Evolutionary conservation across 2,113 vertebrate genomes (phyloP).

Genomic region (Myocastor coypus): DNA sequence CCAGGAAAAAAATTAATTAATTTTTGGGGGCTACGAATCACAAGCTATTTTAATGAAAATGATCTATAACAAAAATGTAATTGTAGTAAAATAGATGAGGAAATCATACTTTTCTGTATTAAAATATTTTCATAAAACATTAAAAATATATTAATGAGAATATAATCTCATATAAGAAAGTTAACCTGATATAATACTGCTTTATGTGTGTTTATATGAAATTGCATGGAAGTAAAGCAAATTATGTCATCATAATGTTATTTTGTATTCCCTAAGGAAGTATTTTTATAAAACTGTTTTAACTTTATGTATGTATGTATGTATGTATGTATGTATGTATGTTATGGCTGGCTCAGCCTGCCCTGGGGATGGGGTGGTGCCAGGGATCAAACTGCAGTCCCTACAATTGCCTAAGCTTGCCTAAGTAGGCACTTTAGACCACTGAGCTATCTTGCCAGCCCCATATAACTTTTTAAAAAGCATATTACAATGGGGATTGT

Average conservation of each 20-base stretch:
- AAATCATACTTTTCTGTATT: constrained; percentile 48
- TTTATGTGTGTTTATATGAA: constrained; percentile 63
- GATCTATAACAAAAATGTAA: constrained; percentile 66
- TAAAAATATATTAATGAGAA: constrained; percentile 70
- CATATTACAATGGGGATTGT: neutral
- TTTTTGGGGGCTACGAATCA: constrained; percentile 56
- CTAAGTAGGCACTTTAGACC: too few relatives aligned
- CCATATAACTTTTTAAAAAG: too few relatives aligned
- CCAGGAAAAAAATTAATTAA: constrained; percentile 17
- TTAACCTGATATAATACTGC: constrained; percentile 70
- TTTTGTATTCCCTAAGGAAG: constrained; percentile 65
- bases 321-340: too few relatives aligned
- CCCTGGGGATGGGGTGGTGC: too few relatives aligned
- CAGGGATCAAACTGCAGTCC: too few relatives aligned
- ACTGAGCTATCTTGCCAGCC: too few relatives aligned
- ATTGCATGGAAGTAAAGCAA: constrained; percentile 62
- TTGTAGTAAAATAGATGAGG: constrained; percentile 64
- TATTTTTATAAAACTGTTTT: constrained; percentile 59
- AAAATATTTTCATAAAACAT: constrained; percentile 75
- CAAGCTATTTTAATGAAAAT: constrained; percentile 77
- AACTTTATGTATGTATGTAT: too few relatives aligned
- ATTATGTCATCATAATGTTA: constrained; percentile 73
- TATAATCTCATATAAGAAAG: constrained; percentile 72
- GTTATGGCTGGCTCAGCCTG: too few relatives aligned
- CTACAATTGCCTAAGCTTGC: too few relatives aligned